These are phyloP conservation scores for Typhlichthys eigenmanni DNA, from an alignment of 2,797 vertebrate genomes.

Conservation along the genomic window DNA sequence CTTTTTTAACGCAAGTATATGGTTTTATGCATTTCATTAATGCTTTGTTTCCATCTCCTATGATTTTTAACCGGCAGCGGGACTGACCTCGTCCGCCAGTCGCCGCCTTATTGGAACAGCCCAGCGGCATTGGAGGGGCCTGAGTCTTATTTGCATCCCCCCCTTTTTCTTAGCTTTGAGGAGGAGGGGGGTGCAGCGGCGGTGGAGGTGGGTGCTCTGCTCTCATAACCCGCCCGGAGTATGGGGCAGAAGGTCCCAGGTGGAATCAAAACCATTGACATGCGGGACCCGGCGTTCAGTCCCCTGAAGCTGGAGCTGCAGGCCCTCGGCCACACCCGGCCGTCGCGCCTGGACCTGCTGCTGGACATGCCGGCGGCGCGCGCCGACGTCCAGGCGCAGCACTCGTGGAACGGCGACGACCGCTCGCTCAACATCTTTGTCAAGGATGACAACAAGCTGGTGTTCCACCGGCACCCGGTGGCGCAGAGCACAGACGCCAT, in stretches of 20 bases:
- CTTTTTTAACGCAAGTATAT: too few species aligned
- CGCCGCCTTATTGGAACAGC: constrained; percentile 47
- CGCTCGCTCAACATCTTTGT: constrained; percentile 97
- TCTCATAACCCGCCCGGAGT: constrained; percentile 56
- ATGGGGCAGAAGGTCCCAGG: constrained; percentile 99
- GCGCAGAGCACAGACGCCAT: constrained; percentile 98
- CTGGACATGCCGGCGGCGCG: constrained; percentile 92
- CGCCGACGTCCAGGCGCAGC: constrained; percentile 84
- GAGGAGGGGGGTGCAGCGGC: constrained; percentile 32
- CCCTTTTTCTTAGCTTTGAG: constrained; percentile 56
- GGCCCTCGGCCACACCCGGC: constrained; percentile 90
- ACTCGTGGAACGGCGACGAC: constrained; percentile 97
- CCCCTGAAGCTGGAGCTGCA: constrained; percentile 93
- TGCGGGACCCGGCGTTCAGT: constrained; percentile 92
- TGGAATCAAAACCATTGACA: constrained; percentile 97
- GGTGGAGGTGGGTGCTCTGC: constrained; percentile 24
- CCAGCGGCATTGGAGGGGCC: constrained; percentile 46
- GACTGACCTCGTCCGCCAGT: constrained; percentile 41
- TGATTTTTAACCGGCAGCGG: constrained; percentile 45
- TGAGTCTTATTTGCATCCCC: constrained; percentile 63
- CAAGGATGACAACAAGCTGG: constrained; percentile 95
- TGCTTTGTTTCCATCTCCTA: constrained; percentile 44
- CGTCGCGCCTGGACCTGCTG: constrained; percentile 91
- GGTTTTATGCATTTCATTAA: too few species aligned
- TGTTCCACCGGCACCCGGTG: constrained; percentile 97